Evolutionary conservation across 2,113 vertebrate species (phyloP).

Genomic region (Triplophysa tibetana): DNA sequence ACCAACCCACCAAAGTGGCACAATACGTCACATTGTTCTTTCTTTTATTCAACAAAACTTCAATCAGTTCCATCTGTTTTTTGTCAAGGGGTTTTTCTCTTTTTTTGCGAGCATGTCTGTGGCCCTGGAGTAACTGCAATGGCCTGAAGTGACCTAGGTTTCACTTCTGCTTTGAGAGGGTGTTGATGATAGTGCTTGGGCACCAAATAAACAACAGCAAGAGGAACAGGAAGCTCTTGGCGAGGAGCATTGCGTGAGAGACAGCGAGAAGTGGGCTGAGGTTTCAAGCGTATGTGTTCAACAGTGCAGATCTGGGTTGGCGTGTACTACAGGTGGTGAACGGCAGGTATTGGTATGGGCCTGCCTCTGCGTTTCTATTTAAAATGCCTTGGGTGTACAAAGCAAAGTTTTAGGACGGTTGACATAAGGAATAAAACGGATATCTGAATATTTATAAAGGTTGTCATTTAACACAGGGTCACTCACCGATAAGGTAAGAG

Average conservation of each 20-base stretch:
- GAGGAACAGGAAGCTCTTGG: slow-evolving; percentile 53
- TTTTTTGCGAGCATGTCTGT: neutral
- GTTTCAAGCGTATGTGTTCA: slow-evolving; percentile 35
- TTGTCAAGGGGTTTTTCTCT: neutral
- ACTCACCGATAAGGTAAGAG: neutral
- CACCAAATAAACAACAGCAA: slow-evolving; percentile 49
- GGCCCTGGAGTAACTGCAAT: neutral
- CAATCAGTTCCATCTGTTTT: neutral
- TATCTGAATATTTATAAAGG: slow-evolving; percentile 6
- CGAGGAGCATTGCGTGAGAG: slow-evolving; percentile 52
- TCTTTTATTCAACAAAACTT: neutral
- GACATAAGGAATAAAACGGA: neutral
- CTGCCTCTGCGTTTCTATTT: neutral
- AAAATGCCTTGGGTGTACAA: neutral
- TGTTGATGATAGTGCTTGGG: slow-evolving; percentile 38
- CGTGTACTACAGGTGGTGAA: neutral
- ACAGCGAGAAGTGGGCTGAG: slow-evolving; percentile 50
- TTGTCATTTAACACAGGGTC: neutral
- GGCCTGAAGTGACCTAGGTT: slow-evolving; percentile 40
- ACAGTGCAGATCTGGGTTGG: slow-evolving; percentile 4
- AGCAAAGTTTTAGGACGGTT: neutral
- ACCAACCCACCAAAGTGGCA: neutral
- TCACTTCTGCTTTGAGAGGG: slow-evolving; percentile 44
- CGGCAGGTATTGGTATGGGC: neutral
- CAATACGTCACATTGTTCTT: neutral